phyloP scores from a whole-genome alignment of 1,140 invertebrate genomes.

The Stegodyphus mimosarum region DNA sequence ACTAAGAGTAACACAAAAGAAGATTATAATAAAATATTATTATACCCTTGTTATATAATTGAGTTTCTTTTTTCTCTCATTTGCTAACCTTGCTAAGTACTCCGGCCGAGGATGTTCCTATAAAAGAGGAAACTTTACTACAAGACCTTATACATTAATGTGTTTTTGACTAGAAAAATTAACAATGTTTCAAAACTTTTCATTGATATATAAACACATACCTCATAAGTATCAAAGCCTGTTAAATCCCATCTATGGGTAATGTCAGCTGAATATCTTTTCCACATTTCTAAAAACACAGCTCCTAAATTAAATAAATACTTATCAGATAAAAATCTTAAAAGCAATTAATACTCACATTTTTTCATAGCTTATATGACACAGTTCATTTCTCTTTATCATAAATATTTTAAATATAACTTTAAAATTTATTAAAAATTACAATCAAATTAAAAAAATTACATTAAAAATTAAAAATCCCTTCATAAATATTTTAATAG shows the following conservation, averaged over 20 bases:
- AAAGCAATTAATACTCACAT: not conserved
- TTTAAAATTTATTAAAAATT: not conserved
- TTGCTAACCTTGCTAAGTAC: constrained; percentile 79
- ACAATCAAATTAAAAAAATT: no score
- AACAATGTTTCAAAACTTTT: no score
- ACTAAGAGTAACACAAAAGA: constrained; percentile 64
- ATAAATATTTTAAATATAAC: not conserved
- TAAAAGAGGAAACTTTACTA: constrained; percentile 16
- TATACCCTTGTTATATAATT: constrained; percentile 59
- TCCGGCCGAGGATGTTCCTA: constrained; percentile 89
- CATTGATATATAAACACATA: not conserved
- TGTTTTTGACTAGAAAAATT: no score
- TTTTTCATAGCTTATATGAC: not conserved
- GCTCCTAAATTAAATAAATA: constrained; percentile 73
- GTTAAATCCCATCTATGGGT: constrained; percentile 92
- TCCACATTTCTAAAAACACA: constrained; percentile 94
- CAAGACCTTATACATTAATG: no score
- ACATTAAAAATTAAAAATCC: no score
- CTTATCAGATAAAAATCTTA: constrained; percentile 34
- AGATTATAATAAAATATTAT: constrained; percentile 70
- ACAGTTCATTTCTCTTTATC: not conserved
- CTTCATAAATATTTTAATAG: no score
- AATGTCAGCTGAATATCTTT: constrained; percentile 89
- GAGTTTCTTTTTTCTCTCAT: constrained; percentile 74
- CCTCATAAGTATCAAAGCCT: constrained; percentile 76